These are phyloP conservation scores for Euthynnus affinis DNA, from an alignment of 2,797 vertebrate species.

Conservation along the genomic window DNA sequence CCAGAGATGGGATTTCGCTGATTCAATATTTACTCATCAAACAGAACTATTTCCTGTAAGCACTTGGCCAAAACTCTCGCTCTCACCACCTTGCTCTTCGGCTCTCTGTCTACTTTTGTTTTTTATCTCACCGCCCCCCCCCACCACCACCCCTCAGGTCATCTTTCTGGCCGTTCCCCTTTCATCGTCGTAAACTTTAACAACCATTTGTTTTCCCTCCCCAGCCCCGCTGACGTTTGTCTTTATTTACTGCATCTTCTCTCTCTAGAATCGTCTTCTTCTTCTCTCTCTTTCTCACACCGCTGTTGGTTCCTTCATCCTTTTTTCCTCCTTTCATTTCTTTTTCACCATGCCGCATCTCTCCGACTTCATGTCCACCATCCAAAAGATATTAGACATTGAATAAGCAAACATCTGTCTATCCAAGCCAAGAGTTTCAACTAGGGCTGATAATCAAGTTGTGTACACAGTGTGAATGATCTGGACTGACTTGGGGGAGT, in stretches of 20 bases:
- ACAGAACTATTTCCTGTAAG: constrained; percentile 82
- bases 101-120: constrained; percentile 32
- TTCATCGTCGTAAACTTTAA: constrained; percentile 15
- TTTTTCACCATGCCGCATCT: constrained; percentile 11
- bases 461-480: constrained; percentile 64
- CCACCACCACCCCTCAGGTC: not conserved
- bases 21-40: constrained; percentile 84
- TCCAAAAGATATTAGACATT: constrained; percentile 24
- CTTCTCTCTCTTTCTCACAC: constrained; percentile 8
- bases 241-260: constrained; percentile 22
- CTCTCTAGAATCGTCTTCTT: constrained; percentile 14
- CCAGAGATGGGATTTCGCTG: constrained; percentile 74
- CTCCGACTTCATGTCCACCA: not conserved
- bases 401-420: constrained; percentile 40
- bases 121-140: not conserved
- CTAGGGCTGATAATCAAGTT: constrained; percentile 65
- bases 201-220: constrained; percentile 15
- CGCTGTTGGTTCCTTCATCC: constrained; percentile 1
- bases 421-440: constrained; percentile 14
- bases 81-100: constrained; percentile 54
- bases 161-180: constrained; percentile 6
- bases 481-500: constrained; percentile 63
- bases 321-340: not conserved
- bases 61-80: constrained; percentile 66
- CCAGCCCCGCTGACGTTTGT: not conserved